Conservation (phyloP, 2,888 invertebrate genomes). For the Erebia palarica region DNA sequence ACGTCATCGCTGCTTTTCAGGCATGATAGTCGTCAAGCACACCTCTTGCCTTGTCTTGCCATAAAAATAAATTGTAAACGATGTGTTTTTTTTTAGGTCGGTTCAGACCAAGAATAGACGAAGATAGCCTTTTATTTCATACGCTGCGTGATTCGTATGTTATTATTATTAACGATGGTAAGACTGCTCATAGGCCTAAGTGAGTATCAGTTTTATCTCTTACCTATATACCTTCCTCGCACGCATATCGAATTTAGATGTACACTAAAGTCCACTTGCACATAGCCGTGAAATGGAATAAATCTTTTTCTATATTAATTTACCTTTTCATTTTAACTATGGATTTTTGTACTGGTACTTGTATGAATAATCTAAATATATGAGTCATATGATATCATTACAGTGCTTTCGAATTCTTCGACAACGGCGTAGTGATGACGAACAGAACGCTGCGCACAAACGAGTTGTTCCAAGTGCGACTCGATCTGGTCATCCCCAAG, state of each 20-base stretch:
- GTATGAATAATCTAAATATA: no score
- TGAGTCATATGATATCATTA: background rate
- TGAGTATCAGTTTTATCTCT: constrained; percentile 68
- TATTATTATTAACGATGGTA: constrained; percentile 93
- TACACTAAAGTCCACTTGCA: background rate
- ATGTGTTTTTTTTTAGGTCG: constrained; percentile 63
- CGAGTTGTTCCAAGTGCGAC: constrained; percentile 95
- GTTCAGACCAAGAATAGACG: constrained; percentile 64
- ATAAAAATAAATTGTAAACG: no score
- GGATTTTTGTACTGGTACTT: no score
- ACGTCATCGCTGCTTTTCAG: no score
- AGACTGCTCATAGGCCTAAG: constrained; percentile 96
- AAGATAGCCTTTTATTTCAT: constrained; percentile 93
- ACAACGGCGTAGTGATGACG: constrained; percentile 96
- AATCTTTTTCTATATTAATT: no score
- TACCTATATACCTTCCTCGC: background rate
- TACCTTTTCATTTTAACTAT: no score
- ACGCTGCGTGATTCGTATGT: constrained; percentile 96
- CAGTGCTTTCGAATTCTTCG: constrained; percentile 79
- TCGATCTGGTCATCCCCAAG: constrained; percentile 95
- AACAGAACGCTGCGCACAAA: constrained; percentile 91
- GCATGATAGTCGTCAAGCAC: no score
- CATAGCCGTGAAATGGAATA: no score
- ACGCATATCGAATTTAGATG: background rate
- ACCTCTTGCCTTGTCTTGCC: no score